phyloP scores from a whole-genome alignment of 2,888 invertebrate species.

The Ametastegia equiseti region DNA sequence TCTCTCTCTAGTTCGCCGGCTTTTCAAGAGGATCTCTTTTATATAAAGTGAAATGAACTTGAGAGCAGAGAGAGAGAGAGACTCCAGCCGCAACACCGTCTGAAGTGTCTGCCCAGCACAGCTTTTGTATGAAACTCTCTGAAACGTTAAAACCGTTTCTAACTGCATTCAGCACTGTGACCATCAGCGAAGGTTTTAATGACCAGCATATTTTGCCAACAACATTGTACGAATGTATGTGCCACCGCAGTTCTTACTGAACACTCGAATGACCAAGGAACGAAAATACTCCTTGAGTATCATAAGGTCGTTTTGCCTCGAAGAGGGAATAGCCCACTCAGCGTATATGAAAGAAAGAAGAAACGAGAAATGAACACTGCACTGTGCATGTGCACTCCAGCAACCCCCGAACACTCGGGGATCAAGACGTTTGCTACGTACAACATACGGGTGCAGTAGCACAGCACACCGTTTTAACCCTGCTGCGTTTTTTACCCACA shows the following conservation, averaged over 20 bases:
- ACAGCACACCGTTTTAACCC: slow-evolving; percentile 26
- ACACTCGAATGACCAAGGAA: neutral
- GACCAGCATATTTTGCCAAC: slow-evolving; percentile 71
- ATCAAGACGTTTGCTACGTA: slow-evolving; percentile 24
- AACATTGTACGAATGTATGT: slow-evolving; percentile 37
- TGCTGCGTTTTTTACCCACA: slow-evolving; percentile 29
- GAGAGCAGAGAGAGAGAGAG: slow-evolving; percentile 1
- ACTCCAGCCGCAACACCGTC: slow-evolving; percentile 43
- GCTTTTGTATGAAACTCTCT: neutral
- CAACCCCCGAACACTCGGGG: slow-evolving; percentile 2
- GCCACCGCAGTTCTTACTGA: neutral
- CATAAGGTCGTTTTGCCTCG: slow-evolving; percentile 3
- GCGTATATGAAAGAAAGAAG: neutral
- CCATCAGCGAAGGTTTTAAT: slow-evolving; percentile 60
- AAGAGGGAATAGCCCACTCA: neutral
- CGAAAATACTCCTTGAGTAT: neutral
- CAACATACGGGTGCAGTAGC: slow-evolving; percentile 34
- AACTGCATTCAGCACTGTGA: neutral
- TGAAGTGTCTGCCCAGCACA: slow-evolving; percentile 27
- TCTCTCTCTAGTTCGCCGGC: slow-evolving; percentile 39
- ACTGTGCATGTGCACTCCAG: slow-evolving; percentile 14
- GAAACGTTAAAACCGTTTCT: neutral
- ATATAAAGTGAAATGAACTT: slow-evolving; percentile 13
- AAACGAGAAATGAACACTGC: slow-evolving; percentile 21
- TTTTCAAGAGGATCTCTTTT: slow-evolving; percentile 31